phyloP scores from a whole-genome alignment of 2,797 vertebrate species.

The Brotula barbata region DNA sequence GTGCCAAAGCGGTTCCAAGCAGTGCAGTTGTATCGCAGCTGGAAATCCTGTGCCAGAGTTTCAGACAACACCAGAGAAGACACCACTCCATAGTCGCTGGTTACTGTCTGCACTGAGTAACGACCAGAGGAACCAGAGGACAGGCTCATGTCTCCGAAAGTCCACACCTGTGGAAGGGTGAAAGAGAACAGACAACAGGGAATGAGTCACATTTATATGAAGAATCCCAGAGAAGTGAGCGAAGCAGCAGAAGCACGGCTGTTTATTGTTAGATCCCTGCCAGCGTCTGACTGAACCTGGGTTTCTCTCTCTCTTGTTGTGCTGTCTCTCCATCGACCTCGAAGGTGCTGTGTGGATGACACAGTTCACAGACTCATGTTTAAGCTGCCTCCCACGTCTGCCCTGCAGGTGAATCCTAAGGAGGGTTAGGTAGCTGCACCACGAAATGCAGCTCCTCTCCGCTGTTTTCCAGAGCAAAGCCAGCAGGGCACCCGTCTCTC shows the following conservation, averaged over 20 bases:
- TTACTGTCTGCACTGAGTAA: constrained; percentile 87
- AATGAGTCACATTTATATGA: constrained; percentile 24
- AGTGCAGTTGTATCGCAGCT: constrained; percentile 77
- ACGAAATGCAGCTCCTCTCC: constrained; percentile 56
- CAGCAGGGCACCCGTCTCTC: constrained; percentile 69
- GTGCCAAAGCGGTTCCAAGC: constrained; percentile 78
- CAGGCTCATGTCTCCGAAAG: constrained; percentile 85
- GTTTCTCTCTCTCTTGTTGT: constrained; percentile 35
- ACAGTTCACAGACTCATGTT: constrained; percentile 63
- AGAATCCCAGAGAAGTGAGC: constrained; percentile 15
- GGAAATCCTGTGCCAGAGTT: constrained; percentile 83
- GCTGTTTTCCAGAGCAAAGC: constrained; percentile 41
- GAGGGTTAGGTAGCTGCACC: constrained; percentile 59
- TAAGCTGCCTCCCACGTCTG: constrained; percentile 72
- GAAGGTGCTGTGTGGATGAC: constrained; percentile 45
- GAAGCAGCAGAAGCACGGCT: constrained; percentile 12
- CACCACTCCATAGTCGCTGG: constrained; percentile 79
- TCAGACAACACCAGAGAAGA: constrained; percentile 87
- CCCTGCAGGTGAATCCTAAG: constrained; percentile 70
- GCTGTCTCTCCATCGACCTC: constrained; percentile 54
- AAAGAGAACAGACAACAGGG: constrained; percentile 16
- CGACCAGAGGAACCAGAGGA: constrained; percentile 83
- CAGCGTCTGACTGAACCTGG: constrained; percentile 31
- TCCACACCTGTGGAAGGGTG: constrained; percentile 82
- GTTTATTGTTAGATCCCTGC: constrained; percentile 54